These are phyloP conservation scores for Dromococcyx pavoninus DNA, from an alignment of 2,797 vertebrate species.

Conservation along the genomic window DNA sequence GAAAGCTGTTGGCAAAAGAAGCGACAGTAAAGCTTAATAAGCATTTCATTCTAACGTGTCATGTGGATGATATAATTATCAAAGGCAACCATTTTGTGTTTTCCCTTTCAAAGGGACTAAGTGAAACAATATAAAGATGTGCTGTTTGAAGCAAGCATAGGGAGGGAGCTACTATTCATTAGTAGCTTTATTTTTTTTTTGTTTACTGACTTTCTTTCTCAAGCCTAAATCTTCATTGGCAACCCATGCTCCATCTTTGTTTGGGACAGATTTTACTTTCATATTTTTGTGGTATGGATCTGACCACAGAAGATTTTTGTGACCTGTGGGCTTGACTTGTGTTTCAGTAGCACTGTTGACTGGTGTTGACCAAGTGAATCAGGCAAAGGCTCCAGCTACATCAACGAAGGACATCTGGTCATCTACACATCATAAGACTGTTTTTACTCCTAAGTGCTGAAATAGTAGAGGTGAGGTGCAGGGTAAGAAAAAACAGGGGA, in stretches of 20 bases:
- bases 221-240: neutral
- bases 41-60: neutral
- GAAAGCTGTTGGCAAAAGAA: neutral
- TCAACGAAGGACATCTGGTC: neutral
- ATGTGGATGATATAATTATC: slow-evolving; percentile 13
- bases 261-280: neutral
- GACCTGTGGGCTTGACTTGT: neutral
- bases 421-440: neutral
- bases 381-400: neutral
- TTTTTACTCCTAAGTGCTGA: neutral
- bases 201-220: neutral
- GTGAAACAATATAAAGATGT: neutral
- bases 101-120: slow-evolving; percentile 27
- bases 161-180: neutral
- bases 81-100: slow-evolving; percentile 20
- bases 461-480: neutral
- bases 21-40: neutral
- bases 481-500: neutral
- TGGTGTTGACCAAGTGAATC: neutral
- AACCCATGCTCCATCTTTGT: neutral
- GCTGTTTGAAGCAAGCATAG: neutral
- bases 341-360: neutral
- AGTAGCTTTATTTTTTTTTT: neutral
- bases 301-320: neutral
- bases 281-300: neutral